Percentiles rank a stretch among this genome's conserved stretches.
These are phyloP conservation scores for Caenorhabditis wallacei DNA, from an alignment of 2,888 invertebrate species.

Conservation along the genomic window DNA sequence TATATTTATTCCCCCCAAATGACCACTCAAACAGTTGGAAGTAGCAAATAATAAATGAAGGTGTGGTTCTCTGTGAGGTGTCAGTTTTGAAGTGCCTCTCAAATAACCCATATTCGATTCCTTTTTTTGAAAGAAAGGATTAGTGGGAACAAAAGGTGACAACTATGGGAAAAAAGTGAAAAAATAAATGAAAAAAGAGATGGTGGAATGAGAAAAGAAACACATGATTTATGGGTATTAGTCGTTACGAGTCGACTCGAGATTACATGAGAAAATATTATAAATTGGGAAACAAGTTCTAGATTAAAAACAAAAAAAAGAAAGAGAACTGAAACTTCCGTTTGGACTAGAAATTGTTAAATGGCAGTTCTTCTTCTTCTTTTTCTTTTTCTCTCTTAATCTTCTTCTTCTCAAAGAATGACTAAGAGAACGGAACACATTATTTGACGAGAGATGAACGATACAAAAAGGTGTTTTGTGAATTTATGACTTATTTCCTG, in stretches of 20 bases:
- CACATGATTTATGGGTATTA: constrained; percentile 37
- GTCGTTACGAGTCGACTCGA: constrained; percentile 10
- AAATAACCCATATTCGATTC: not conserved
- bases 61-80: constrained; percentile 23
- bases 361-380: no score
- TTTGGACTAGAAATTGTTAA: no score
- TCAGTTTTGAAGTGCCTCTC: constrained; percentile 21
- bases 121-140: constrained; percentile 3
- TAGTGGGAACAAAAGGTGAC: constrained; percentile 30
- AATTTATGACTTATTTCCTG: not conserved
- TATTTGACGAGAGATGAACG: not conserved
- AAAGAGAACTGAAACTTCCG: not conserved
- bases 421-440: not conserved
- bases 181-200: constrained; percentile 2
- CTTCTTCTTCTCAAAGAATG: not conserved
- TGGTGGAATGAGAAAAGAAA: constrained; percentile 11
- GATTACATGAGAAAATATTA: constrained; percentile 31
- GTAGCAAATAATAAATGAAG: constrained; percentile 29
- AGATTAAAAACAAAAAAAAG: not conserved
- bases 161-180: constrained; percentile 43
- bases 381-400: no score
- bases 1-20: not conserved
- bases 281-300: not conserved
- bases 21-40: constrained; percentile 15
- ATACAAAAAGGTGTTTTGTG: not conserved